phyloP scores from a whole-genome alignment of 2,797 vertebrate species.

The Mus caroli region DNA sequence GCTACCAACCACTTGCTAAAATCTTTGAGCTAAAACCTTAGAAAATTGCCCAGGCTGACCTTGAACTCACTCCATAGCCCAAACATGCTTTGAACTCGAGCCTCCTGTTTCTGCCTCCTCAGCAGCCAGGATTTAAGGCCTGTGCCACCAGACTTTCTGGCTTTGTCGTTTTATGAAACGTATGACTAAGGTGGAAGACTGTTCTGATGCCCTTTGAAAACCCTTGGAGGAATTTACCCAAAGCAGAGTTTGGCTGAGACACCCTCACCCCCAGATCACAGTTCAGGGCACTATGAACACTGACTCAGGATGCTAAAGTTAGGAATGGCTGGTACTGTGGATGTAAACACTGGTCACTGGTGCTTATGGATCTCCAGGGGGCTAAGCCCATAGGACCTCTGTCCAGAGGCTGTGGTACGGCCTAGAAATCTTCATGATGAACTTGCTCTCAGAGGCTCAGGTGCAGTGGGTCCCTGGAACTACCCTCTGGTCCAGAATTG shows the following conservation, averaged over 20 bases:
- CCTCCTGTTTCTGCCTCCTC: neutral
- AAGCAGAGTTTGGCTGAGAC: neutral
- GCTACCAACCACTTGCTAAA: neutral
- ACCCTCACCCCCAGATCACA: neutral
- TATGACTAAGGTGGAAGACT: neutral
- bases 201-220: constrained; percentile 16
- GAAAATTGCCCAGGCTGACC: neutral
- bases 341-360: neutral
- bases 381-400: neutral
- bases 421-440: constrained; percentile 13
- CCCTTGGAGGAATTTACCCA: constrained; percentile 1
- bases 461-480: neutral
- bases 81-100: neutral
- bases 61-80: neutral
- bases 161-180: constrained; percentile 5
- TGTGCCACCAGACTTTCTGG: neutral
- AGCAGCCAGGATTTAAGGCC: neutral
- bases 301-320: neutral
- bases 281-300: neutral
- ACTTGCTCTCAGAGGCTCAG: neutral
- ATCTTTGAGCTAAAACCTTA: neutral
- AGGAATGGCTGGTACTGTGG: neutral
- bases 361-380: neutral
- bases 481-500: neutral
- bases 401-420: neutral